Base-by-base conservation (phyloP, 2,113 vertebrate species). In the Heterotis niloticus region DNA sequence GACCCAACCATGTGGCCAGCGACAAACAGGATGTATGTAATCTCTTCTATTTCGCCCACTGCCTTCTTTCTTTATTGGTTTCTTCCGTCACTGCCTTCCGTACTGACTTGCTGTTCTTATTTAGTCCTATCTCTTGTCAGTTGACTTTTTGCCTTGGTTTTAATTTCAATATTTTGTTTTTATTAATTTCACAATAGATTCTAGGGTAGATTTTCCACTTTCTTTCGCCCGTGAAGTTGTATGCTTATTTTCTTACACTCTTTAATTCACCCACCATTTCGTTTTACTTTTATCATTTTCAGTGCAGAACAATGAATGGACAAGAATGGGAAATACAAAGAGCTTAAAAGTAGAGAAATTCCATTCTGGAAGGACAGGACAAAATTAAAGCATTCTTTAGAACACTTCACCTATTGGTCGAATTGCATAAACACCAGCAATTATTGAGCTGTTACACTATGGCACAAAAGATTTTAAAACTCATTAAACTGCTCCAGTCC, bases 1-100 rank as follows among this genome's bases (percentile, higher is more conserved):
- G 92, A 86, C 87, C 88, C 81, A 86, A 87, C 84, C 88, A 92
- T 80, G 56, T 84, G 82, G 86, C 90, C 20, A 89, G 89, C 78
- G 92, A 92, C 81, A 95, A 94, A 89, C 89, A 92, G 87, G 93
- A 98, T 96, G 97, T 99, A 98, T 89, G 97, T 97, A 95, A 78
- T 91, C 94, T 92, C 88, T 84, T 94, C 91, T 93, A 64, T 82
- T 69, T 84, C 85, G 78, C 82, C 81, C 20, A 81, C 80, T 76
- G 78, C 73, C 67, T 69, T 70, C 71, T n/a, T 81, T 79, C 80
- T 84, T 67, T 65, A 79, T 83, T 81, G 83, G 85, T 85, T 81
- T 87, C 81, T 78, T 24, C 82, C 83, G 83, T 81, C 85, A 34
- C 83, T 75, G 79, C 81, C 66, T 14, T 56, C 70, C 13, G 69